Base-by-base conservation (phyloP, 2,113 vertebrate species). In the Pogonocichla stellata region DNA sequence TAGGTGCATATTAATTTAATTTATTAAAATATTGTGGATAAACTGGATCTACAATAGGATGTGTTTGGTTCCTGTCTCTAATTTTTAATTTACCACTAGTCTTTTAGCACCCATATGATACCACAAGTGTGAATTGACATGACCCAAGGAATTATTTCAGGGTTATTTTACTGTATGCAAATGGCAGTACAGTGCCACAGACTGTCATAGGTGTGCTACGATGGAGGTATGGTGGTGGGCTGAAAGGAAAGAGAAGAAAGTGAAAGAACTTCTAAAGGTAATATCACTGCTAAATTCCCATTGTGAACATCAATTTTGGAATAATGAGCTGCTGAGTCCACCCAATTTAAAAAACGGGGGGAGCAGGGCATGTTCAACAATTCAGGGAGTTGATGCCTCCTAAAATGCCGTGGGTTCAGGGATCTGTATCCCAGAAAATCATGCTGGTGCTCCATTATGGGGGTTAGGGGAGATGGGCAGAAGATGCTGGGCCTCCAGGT, bases 371-470 rank as follows among this genome's bases (percentile, higher is more conserved):
- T 2, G 36, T 24, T 74, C 36, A 73, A 70, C 6, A 62, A 34
- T 57, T 57, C 38, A 31, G 22, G 69, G 66, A 64, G 60, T 18
- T 64, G 10, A 53, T 38, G 33, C 14, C 34, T 53, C 26, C 51
- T 57, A 47, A 74, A 86, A 53, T 33, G 47, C 48, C 31, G 29
- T 0, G 0, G 20, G 3, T 62, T 90, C n/a, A 80, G 36, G 8
- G 31, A 58, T 38, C 28, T 64, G 11, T 73, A 29, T 19, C 28
- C 42, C 48, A 77, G 34, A 77, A 72, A 64, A 19, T 24, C 23
- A 19, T 0, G 0, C 24, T 84, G 16, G 10, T 77, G 31, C 16
- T 58, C 22, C 4, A 1, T 75, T 72, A 33, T 10, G 4, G 12
- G 7, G 6, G 12, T 2, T 38, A 5, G 31, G 15, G 38, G 19